Conservation (phyloP, 2,797 vertebrate genomes). For the Rhinichthys osculus region DNA sequence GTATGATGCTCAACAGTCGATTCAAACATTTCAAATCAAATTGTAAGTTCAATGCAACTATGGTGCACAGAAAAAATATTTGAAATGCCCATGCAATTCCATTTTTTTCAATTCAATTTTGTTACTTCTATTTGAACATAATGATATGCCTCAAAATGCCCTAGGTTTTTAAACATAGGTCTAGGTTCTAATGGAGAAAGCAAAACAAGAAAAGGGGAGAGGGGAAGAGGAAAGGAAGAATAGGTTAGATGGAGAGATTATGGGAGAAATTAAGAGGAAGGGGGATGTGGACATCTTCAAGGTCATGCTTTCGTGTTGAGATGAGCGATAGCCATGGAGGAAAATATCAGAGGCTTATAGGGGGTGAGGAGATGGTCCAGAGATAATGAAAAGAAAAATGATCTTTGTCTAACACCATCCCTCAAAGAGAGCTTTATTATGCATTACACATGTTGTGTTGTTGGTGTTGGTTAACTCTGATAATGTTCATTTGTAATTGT, state of each 20-base stretch:
- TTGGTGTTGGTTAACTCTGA: slow-evolving; percentile 54
- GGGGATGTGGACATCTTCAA: slow-evolving; percentile 63
- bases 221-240: slow-evolving; percentile 25
- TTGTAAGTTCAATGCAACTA: background rate
- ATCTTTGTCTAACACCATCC: slow-evolving; percentile 49
- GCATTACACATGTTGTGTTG: slow-evolving; percentile 44
- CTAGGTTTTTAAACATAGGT: background rate
- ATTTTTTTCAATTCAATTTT: too few species aligned
- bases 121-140: background rate
- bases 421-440: slow-evolving; percentile 43
- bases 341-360: slow-evolving; percentile 60
- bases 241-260: slow-evolving; percentile 2
- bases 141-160: background rate
- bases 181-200: slow-evolving; percentile 14
- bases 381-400: slow-evolving; percentile 71
- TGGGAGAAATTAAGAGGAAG: slow-evolving; percentile 1
- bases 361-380: slow-evolving; percentile 64
- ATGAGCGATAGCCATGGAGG: slow-evolving; percentile 64
- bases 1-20: background rate
- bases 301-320: slow-evolving; percentile 60
- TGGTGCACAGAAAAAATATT: background rate
- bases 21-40: background rate
- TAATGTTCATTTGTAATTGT: slow-evolving; percentile 59
- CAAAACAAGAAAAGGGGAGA: slow-evolving; percentile 53
- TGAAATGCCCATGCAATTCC: background rate